Evolutionary conservation across 2,113 vertebrate genomes (phyloP), one percentile per base, ranked within the genome.

Genomic region (Chroicocephalus ridibundus): DNA sequence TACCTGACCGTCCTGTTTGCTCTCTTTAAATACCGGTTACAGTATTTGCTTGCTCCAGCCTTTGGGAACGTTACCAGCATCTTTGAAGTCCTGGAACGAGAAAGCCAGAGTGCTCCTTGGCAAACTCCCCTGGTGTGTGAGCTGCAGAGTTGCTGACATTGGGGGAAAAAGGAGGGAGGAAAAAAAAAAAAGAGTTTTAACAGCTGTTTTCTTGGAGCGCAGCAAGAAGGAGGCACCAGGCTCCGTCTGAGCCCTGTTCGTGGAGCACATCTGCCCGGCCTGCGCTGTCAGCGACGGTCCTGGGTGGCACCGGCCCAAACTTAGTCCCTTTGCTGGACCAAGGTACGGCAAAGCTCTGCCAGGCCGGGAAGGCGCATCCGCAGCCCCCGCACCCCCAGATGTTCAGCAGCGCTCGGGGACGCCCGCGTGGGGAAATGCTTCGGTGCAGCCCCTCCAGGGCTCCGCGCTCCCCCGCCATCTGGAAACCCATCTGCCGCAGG

Each of bases 71-170:
- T 68, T 90, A 71, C 82, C 66, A 96, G 79, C 66, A 13, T 8
- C 96, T 97, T 93, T 94, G 95, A 96, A 95, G 93, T 65, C 32
- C 36, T 57, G 91, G 93, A 94, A 97, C 61, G 93, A 91, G 96
- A 95, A 96, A 92, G 76, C 71, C 95, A 94, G 93, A 95, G 86
- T 0, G 1, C 66, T 91, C 54, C 71, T 86, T 97, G 91, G 95
- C 95, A 74, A 42, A 22, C 18, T 42, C 82, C 32, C 26, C 60
- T 29, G 5, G n/a, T 74, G 88, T 70, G 81, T 13, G 78, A 93
- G 60, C 74, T 55, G 64, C 0, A 0, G 93, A 96, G 90, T 55
- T 96, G 96, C 93, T 96, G 94, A 93, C 85, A 62, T 24, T 21
- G 62, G 54, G 88, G 90, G 24, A 51, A 61, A 51, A 58, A n/a